These are phyloP conservation scores for Scaptomyza flava DNA, from an alignment of 2,888 invertebrate species.

Conservation along the genomic window DNA sequence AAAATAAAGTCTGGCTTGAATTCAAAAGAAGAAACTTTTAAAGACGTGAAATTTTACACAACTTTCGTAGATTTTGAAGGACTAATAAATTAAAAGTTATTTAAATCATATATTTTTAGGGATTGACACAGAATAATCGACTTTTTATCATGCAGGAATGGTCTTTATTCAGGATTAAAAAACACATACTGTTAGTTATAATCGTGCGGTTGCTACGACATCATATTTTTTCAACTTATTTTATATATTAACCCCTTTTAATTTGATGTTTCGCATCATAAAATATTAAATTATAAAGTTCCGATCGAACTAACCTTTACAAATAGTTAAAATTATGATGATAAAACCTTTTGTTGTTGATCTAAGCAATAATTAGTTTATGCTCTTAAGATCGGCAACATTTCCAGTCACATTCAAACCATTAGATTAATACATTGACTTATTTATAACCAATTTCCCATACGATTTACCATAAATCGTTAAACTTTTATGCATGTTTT, in stretches of 20 bases:
- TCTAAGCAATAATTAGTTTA: not conserved
- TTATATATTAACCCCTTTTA: not conserved
- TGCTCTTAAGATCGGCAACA: not conserved
- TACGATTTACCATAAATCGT: no score
- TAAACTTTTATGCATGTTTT: not conserved
- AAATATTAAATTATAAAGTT: not conserved
- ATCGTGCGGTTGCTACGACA: not conserved
- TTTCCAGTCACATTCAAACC: not conserved
- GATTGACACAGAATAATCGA: no score
- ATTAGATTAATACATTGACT: not conserved
- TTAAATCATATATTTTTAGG: no score
- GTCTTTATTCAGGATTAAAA: not conserved
- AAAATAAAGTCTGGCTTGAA: slow-evolving; percentile 34
- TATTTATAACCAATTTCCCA: not conserved
- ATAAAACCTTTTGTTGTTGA: not conserved
- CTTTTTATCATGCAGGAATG: not conserved
- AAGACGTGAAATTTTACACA: not conserved
- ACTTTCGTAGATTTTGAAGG: not conserved
- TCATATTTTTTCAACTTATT: not conserved
- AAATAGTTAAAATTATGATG: not conserved
- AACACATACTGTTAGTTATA: not conserved
- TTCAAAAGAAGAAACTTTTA: not conserved
- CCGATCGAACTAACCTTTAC: no score
- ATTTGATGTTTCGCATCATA: not conserved
- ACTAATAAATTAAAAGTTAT: not conserved